These are phyloP conservation scores for Arrhopalites spinosus DNA, from an alignment of 2,888 invertebrate genomes.

Conservation along the genomic window DNA sequence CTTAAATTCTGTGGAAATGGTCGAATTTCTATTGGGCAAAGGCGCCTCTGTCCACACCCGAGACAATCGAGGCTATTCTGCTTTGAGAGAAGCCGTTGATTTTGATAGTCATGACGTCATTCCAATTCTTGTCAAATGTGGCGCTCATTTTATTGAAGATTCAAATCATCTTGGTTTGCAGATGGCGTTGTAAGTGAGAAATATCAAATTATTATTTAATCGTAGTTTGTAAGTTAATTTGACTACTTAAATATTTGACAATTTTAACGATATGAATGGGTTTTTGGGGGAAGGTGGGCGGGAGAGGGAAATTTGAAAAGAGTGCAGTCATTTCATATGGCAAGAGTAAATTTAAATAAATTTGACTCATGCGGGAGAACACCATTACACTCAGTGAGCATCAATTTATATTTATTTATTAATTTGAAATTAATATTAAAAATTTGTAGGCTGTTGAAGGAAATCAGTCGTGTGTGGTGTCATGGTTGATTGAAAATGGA, in stretches of 20 bases:
- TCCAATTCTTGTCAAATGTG: conserved; percentile 71
- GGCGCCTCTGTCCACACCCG: conserved; percentile 83
- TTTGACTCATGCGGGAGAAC: conserved; percentile 70
- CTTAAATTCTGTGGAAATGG: conserved; percentile 70
- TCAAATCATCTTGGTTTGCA: too few relatives aligned
- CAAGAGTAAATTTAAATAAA: conserved; percentile 70
- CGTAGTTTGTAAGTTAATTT: background rate
- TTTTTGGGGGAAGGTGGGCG: conserved; percentile 58
- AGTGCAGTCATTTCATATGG: conserved; percentile 68
- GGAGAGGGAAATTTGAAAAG: conserved; percentile 64
- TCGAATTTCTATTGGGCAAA: conserved; percentile 73
- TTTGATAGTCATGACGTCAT: conserved; percentile 70
- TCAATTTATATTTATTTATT: too few relatives aligned
- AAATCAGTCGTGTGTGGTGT: too few relatives aligned
- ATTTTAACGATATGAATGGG: conserved; percentile 19
- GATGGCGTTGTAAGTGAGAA: too few relatives aligned
- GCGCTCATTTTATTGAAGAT: conserved; percentile 71
- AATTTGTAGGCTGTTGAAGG: too few relatives aligned
- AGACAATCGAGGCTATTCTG: conserved; percentile 73
- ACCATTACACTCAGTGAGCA: conserved; percentile 70
- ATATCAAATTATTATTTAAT: background rate
- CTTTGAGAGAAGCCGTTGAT: conserved; percentile 72
- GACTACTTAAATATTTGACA: background rate
- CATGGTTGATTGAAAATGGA: too few relatives aligned
- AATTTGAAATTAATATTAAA: too few relatives aligned